Evolutionary conservation across 2,113 vertebrate genomes (phyloP).

Genomic region (Danionella cerebrum): DNA sequence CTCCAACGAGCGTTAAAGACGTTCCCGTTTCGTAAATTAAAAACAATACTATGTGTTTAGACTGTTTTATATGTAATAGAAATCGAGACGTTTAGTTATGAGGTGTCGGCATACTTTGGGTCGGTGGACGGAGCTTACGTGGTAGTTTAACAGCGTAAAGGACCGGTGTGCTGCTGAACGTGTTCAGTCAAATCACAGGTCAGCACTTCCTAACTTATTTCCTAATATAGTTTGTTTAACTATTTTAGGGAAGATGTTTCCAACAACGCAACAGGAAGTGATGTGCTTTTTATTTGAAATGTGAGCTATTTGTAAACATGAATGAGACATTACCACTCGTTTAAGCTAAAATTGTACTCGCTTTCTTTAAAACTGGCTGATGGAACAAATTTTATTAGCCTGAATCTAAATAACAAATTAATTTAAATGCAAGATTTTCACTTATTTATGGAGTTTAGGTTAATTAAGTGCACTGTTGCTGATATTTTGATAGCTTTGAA

Average conservation of each 20-base stretch:
- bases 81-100: not conserved
- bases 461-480: no score
- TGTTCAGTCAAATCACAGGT: not conserved
- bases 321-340: no score
- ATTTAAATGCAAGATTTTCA: no score
- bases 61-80: not conserved
- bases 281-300: no score
- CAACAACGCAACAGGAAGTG: not conserved
- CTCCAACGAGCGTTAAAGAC: not conserved
- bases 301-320: no score
- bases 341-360: no score
- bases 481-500: no score
- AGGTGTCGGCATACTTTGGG: not conserved
- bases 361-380: no score
- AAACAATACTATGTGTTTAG: not conserved
- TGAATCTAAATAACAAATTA: no score
- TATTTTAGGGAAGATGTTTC: no score
- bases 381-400: no score
- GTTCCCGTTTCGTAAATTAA: not conserved
- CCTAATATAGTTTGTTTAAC: not conserved
- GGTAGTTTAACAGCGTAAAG: not conserved
- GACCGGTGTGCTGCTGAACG: constrained; percentile 7
- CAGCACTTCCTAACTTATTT: not conserved
- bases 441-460: no score
- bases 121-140: not conserved